A percentile compares a stretch with the other conserved stretches of the same genome.
Conservation (phyloP, 2,797 vertebrate genomes). For the Crypturellus tataupa region DNA sequence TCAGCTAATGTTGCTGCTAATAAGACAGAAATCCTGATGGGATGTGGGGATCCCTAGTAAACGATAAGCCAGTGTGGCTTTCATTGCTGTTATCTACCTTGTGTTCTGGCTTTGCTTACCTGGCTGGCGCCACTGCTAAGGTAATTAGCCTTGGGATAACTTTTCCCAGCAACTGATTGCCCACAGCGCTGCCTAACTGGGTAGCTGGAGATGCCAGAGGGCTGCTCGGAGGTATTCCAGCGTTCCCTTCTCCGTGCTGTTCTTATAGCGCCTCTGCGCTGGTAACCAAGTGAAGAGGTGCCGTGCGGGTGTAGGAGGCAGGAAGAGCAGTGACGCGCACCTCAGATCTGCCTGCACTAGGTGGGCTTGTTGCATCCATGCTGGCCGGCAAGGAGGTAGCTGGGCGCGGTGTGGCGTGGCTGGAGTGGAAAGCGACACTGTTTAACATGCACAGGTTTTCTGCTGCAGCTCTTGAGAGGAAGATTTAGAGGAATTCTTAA, state of each 20-base stretch:
- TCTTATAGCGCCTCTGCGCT: neutral
- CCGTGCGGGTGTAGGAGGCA: no score
- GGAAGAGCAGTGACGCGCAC: fast-evolving
- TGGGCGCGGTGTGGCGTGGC: fast-evolving
- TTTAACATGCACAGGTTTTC: neutral
- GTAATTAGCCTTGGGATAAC: neutral
- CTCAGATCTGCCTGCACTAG: fast-evolving
- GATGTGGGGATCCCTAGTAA: neutral
- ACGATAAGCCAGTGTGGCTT: neutral
- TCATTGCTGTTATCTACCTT: neutral
- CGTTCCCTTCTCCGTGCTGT: neutral
- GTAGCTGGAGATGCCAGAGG: neutral
- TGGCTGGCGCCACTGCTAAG: neutral
- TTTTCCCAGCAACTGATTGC: fast-evolving
- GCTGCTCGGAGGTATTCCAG: fast-evolving
- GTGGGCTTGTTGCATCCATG: fast-evolving
- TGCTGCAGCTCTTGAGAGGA: neutral
- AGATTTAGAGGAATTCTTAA: neutral
- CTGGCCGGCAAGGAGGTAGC: fast-evolving
- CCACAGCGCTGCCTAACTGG: neutral
- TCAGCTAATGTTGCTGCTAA: neutral
- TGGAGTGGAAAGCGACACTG: neutral
- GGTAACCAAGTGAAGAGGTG: neutral
- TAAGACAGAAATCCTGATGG: neutral
- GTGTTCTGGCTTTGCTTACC: neutral